Percentiles rank a stretch among this genome's conserved stretches.
Evolutionary conservation across 2,888 invertebrate genomes (phyloP).

Genomic region (Nymphalis urticae): DNA sequence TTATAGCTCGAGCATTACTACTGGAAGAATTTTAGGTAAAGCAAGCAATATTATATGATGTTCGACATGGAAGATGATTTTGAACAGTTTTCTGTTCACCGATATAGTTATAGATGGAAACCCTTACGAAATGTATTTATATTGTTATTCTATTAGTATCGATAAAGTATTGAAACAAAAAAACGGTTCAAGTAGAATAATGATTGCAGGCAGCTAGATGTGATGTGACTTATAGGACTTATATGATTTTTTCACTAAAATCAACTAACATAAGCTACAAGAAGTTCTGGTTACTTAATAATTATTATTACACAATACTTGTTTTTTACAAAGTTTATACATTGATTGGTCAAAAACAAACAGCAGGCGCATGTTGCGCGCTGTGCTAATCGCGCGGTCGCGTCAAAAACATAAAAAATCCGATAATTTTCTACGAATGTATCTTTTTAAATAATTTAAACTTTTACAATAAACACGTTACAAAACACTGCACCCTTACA

Average conservation of each 20-base stretch:
- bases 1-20: conserved; percentile 1
- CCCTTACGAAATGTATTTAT: neutral
- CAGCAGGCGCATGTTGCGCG: conserved; percentile 38
- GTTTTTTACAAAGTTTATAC: conserved; percentile 63
- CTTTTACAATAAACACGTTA: conserved; percentile 67
- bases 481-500: conserved; percentile 68
- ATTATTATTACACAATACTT: conserved; percentile 60
- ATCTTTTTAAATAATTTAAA: conserved; percentile 57
- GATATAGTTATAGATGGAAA: neutral
- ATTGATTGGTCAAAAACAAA: conserved; percentile 51
- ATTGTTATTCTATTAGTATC: neutral
- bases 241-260: conserved; percentile 50
- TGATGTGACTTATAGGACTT: conserved; percentile 45
- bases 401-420: conserved; percentile 1
- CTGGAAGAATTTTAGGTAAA: neutral
- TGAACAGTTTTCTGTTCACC: neutral
- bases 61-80: too few species aligned
- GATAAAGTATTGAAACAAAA: neutral
- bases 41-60: neutral
- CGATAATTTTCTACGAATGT: conserved; percentile 50
- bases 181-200: neutral
- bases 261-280: conserved; percentile 58
- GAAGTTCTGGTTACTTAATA: conserved; percentile 54
- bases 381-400: neutral
- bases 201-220: conserved; percentile 26